These are phyloP conservation scores for Hyles euphorbiae DNA, from an alignment of 1,140 invertebrate genomes.

Conservation along the genomic window DNA sequence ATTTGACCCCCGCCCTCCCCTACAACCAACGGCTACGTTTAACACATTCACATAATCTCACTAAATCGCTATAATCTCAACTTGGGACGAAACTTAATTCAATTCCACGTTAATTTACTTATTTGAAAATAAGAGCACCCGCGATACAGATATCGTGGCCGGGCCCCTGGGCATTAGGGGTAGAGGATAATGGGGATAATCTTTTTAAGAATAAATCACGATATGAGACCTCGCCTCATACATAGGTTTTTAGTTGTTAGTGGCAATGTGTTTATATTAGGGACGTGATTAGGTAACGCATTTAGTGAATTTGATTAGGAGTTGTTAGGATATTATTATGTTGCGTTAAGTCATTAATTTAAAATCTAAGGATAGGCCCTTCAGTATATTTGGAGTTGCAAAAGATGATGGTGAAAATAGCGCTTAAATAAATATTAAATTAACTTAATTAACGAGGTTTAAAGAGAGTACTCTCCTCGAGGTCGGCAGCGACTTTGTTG, in stretches of 20 bases:
- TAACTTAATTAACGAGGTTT: no score
- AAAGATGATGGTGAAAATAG: no score
- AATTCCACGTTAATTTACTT: slow-evolving; percentile 64
- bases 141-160: slow-evolving; percentile 44
- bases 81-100: slow-evolving; percentile 61
- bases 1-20: slow-evolving; percentile 44
- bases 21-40: slow-evolving; percentile 58
- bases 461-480: no score
- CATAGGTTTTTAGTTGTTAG: neutral
- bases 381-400: no score
- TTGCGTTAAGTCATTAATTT: no score
- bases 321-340: no score
- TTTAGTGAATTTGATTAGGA: no score
- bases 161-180: slow-evolving; percentile 34
- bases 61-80: slow-evolving; percentile 59
- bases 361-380: no score
- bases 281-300: no score
- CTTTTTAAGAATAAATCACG: slow-evolving; percentile 51
- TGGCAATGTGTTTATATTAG: no score
- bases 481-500: no score
- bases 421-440: no score
- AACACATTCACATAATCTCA: slow-evolving; percentile 68
- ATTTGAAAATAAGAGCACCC: slow-evolving; percentile 51
- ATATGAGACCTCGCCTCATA: slow-evolving; percentile 14
- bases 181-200: slow-evolving; percentile 44